These are phyloP conservation scores for Ophioderma brevispina DNA, from an alignment of 35 echinoderm and acorn worm genomes.

Conservation along the genomic window DNA sequence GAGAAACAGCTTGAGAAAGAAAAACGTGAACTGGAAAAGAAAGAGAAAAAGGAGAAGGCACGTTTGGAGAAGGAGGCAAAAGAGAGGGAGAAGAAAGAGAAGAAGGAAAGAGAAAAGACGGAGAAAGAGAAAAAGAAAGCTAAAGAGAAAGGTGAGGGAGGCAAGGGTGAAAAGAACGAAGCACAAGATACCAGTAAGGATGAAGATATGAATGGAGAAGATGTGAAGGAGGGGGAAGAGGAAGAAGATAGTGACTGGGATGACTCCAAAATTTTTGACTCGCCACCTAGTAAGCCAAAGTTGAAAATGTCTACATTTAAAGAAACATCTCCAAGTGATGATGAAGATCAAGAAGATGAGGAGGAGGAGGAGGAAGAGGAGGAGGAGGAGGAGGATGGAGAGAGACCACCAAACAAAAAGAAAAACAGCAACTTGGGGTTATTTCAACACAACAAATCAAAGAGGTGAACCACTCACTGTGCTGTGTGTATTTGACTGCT, in stretches of 20 bases:
- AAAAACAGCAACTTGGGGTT: neutral
- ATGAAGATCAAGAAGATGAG: neutral
- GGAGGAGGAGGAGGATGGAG: neutral
- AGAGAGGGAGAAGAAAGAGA: conserved; percentile 26
- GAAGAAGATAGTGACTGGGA: neutral
- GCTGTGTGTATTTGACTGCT: neutral
- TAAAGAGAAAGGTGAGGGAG: neutral
- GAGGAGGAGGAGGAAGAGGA: conserved; percentile 11
- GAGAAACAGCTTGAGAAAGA: conserved; percentile 23
- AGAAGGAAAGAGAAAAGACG: conserved; percentile 3
- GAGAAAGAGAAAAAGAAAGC: conserved; percentile 8
- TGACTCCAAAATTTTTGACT: conserved; percentile 8
- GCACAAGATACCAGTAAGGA: neutral
- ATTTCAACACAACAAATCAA: neutral
- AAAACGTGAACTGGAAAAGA: conserved; percentile 42
- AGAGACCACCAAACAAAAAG: neutral
- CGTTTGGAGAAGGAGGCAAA: conserved; percentile 7
- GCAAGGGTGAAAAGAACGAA: neutral
- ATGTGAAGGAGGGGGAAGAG: conserved; percentile 34
- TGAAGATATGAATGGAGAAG: neutral
- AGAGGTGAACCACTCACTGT: neutral
- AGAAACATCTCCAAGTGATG: neutral
- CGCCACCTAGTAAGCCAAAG: conserved; percentile 7
- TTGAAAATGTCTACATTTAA: neutral
- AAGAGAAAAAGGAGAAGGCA: conserved; percentile 36